Evolutionary conservation across 1,140 invertebrate species (phyloP).

Genomic region (Panulirus ornatus): DNA sequence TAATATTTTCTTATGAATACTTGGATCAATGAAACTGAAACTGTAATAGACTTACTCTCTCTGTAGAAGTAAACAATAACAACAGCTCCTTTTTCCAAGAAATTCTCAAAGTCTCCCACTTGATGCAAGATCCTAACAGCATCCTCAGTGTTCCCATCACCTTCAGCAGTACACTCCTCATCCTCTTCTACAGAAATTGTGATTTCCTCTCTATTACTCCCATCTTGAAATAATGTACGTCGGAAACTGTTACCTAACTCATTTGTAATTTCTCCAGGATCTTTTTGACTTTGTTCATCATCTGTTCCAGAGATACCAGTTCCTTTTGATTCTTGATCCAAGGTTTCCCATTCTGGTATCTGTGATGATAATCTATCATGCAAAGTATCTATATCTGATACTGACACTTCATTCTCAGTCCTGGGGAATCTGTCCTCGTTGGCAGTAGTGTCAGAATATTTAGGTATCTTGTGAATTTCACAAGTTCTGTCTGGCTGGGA

Average conservation of each 20-base stretch:
- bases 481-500: not conserved
- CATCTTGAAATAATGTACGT: not conserved
- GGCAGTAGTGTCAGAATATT: not conserved
- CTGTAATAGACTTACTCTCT: not conserved
- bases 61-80: conserved; percentile 18
- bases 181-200: not conserved
- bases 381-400: not conserved
- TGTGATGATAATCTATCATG: not conserved
- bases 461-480: not conserved
- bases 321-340: not conserved
- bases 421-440: not conserved
- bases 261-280: not conserved
- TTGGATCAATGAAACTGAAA: too few species aligned
- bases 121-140: not conserved
- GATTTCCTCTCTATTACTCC: not conserved
- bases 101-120: conserved; percentile 11
- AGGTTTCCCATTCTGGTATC: not conserved
- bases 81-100: conserved; percentile 14
- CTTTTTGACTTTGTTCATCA: not conserved
- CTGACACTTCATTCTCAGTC: not conserved
- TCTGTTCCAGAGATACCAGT: too few species aligned
- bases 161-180: not conserved
- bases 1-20: too few species aligned
- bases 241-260: not conserved
- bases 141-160: not conserved